Evolutionary conservation across 2,797 vertebrate genomes (phyloP).

Genomic region (Aldrovandia affinis): DNA sequence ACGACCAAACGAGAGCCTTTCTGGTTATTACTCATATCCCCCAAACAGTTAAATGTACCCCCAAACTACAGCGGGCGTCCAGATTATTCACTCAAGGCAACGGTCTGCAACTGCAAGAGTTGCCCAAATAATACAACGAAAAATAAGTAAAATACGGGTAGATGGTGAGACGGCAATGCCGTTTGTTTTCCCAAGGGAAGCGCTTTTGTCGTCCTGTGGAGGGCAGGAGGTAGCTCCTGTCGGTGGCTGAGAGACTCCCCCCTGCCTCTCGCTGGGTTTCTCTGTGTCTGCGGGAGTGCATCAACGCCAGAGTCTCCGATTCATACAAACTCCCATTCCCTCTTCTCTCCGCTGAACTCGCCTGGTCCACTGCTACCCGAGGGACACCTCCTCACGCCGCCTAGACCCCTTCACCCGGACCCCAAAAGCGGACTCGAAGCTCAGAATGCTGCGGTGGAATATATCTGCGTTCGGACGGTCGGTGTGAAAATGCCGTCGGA

Average conservation of each 20-base stretch:
- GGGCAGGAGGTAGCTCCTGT: constrained; percentile 30
- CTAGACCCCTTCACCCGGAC: constrained; percentile 17
- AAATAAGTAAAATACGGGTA: not conserved
- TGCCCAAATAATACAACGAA: not conserved
- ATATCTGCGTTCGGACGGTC: constrained; percentile 54
- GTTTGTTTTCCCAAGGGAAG: too few relatives aligned
- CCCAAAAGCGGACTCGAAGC: constrained; percentile 43
- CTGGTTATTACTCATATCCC: not conserved
- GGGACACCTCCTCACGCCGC: constrained; percentile 4
- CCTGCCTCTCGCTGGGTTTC: constrained; percentile 20
- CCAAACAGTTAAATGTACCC: not conserved
- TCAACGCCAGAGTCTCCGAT: constrained; percentile 32
- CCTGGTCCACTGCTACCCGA: not conserved
- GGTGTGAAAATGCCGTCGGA: constrained; percentile 55
- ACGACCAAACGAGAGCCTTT: not conserved
- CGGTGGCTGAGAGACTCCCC: constrained; percentile 15
- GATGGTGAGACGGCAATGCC: not conserved
- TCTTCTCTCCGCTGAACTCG: not conserved
- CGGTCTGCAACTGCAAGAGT: not conserved
- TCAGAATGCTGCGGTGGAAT: constrained; percentile 63
- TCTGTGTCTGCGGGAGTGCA: constrained; percentile 33
- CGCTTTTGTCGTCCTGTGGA: constrained; percentile 37
- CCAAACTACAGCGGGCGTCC: not conserved
- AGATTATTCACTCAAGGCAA: not conserved
- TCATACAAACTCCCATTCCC: constrained; percentile 32